Evolutionary conservation across 2,113 vertebrate species (phyloP), one percentile per base, ranked within the genome.

Genomic region (Cryptomyrus ogoouensis): DNA sequence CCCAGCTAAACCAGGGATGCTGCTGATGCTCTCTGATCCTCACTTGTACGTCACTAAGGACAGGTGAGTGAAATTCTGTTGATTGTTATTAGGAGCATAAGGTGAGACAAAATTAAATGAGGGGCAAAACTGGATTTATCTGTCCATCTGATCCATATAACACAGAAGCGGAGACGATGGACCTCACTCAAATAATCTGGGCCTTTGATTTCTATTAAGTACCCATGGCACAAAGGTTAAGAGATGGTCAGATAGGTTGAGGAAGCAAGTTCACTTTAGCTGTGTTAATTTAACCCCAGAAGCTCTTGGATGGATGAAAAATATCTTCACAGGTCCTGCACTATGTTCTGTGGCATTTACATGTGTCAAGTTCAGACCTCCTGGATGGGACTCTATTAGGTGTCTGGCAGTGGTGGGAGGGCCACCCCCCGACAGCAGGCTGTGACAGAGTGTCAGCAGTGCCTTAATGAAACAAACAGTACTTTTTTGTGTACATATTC

Each of bases 301-400:
- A 27, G 15, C 5, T 15, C 49, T 12, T 19, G 53, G 39, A 42
- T 62, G 8, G 17, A 62, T 62, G 27, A 56, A 52, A 87, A 87
- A 87, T 87, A 87, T 19, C 85, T 39, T 39, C 3, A 52, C 10
- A 87, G 31, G 50, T 35, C 5, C 83, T 47, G 0, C 17, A 50
- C 19, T 50, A 52, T 1, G 19, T 10, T 31, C 31, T 3, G 7
- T 58, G 50, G 17, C 7, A 39, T 44, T 62, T 62, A 7, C 35
- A 66, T 58, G 56, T 88, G 87, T 88, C 87, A 88, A n/a, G 53
- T 66, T 19, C 87, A 88, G 87, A 88, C 53, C 17, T 88, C 19
- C 49, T 58, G 27, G 27, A 88, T 58, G 52, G 35, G 35, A 6
- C 39, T 13, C 39, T 88, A 19, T 66, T 88, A 17, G 39, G 39